Evolutionary conservation across 2,113 vertebrate species (phyloP).

Genomic region (Protobothrops mucrosquamatus): DNA sequence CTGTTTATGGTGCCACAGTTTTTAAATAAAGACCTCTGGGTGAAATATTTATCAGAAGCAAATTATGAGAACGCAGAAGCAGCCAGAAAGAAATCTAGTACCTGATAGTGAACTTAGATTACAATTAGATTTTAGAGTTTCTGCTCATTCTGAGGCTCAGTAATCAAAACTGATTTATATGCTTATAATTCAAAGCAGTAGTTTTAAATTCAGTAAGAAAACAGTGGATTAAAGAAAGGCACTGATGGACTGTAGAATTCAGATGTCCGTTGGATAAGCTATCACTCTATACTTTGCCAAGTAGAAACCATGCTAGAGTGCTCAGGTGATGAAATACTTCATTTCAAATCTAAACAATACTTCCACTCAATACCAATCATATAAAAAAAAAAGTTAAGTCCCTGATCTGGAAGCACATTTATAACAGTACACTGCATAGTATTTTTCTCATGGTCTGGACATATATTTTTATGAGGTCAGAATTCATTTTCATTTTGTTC

Average conservation of each 20-base stretch:
- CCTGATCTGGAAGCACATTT: conserved; percentile 10
- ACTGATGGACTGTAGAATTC: neutral
- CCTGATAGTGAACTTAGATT: rapidly evolving
- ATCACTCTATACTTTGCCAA: neutral
- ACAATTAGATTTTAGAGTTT: neutral
- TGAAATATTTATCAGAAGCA: neutral
- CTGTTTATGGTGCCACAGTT: neutral
- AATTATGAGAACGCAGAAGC: neutral
- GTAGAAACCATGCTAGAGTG: neutral
- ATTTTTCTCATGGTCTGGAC: neutral
- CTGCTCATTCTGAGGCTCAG: neutral
- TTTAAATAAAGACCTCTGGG: rapidly evolving
- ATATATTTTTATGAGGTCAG: neutral
- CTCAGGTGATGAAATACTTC: neutral
- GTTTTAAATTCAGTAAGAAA: neutral
- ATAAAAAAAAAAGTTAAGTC: neutral
- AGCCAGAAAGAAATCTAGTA: neutral
- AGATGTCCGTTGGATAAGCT: neutral
- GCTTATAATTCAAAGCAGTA: neutral
- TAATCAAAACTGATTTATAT: neutral
- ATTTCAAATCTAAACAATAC: conserved; percentile 10
- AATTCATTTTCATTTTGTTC: neutral
- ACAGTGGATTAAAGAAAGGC: neutral
- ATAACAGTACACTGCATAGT: neutral
- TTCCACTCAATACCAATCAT: neutral